Base-by-base conservation (phyloP, 2,113 vertebrate genomes). In the Gorilla gorilla region DNA sequence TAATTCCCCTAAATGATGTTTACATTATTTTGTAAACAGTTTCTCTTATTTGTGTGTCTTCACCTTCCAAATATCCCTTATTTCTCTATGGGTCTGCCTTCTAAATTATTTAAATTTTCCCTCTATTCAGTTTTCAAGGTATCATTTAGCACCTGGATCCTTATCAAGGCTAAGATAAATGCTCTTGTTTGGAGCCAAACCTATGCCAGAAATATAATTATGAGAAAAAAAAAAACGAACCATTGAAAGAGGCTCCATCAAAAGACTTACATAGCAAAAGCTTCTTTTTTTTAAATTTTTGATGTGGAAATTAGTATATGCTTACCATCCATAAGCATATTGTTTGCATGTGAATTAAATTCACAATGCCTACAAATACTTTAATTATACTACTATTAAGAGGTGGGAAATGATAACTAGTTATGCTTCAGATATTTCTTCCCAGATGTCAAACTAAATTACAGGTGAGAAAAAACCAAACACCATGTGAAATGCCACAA, bases 261-360 rank as follows among this genome's bases (percentile, higher is more conserved):
- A 93, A 96, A 98, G 90, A 94, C 13, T 87, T 96, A 72, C 8
- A 82, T 55, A 4, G 52, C 43, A 93, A 75, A 93, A 75, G 2
- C 48, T 86, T 43, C 79, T 92, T 98, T 95, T 70, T 75, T 90
- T 96, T 92, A 76, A 55, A 2, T 90, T 94, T 96, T 89, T 92
- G 86, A 97, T 96, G 84, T 90, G 80, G 81, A 98, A 97, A 97
- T 96, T 94, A 90, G 73, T 59, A 66, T 93, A 57, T 93, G 82
- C 79, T 98, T 97, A 96, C 97, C 96, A 96, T 79, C 90, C 72
- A 76, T 11, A 87, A 96, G 43, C 95, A 97, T 96, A 97, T 89
- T 97, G 85, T 98, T 98, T 97, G 89, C 73, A 86, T 50, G 18
- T 95, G 97, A 95, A 61, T 97, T 96, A 97, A 97, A 93, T 94